A percentile compares a stretch with the other conserved stretches of the same genome.
These are phyloP conservation scores for Lasioglossum zephyrum DNA, from an alignment of 2,888 invertebrate species.

Conservation along the genomic window DNA sequence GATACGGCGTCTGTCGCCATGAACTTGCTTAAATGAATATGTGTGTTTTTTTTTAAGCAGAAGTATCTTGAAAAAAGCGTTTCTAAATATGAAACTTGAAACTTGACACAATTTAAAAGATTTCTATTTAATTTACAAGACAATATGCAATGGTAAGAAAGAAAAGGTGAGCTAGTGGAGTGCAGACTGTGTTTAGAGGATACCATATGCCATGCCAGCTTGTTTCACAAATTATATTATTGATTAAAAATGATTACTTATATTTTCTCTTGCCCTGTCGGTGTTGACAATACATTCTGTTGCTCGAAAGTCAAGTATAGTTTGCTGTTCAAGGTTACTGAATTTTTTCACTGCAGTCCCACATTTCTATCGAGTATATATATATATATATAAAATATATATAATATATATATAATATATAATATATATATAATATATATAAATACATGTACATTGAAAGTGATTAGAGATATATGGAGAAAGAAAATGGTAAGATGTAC, in stretches of 20 bases:
- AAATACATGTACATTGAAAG: not conserved
- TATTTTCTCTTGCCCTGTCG: slow-evolving; percentile 82
- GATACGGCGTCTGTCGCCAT: slow-evolving; percentile 16
- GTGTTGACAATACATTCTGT: slow-evolving; percentile 79
- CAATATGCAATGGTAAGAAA: slow-evolving; percentile 81
- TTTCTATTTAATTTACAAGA: slow-evolving; percentile 79
- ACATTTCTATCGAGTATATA: slow-evolving; percentile 20
- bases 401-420: no score
- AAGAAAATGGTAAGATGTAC: slow-evolving; percentile 24
- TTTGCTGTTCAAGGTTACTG: slow-evolving; percentile 70
- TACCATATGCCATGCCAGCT: slow-evolving; percentile 84
- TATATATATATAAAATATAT: not conserved
- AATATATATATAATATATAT: no score
- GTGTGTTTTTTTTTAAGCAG: slow-evolving; percentile 43
- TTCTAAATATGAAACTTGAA: slow-evolving; percentile 64
- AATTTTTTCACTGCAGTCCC: slow-evolving; percentile 71
- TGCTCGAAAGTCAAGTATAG: slow-evolving; percentile 76
- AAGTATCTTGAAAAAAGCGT: slow-evolving; percentile 27
- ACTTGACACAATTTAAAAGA: slow-evolving; percentile 76
- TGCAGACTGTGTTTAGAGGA: slow-evolving; percentile 85
- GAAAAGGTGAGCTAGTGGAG: slow-evolving; percentile 84
- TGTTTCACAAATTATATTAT: slow-evolving; percentile 78
- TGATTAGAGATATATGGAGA: slow-evolving; percentile 1
- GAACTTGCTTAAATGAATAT: slow-evolving; percentile 40
- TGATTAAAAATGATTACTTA: slow-evolving; percentile 76